These are phyloP conservation scores for Orussus abietinus DNA, from an alignment of 1,140 invertebrate genomes.

Conservation along the genomic window DNA sequence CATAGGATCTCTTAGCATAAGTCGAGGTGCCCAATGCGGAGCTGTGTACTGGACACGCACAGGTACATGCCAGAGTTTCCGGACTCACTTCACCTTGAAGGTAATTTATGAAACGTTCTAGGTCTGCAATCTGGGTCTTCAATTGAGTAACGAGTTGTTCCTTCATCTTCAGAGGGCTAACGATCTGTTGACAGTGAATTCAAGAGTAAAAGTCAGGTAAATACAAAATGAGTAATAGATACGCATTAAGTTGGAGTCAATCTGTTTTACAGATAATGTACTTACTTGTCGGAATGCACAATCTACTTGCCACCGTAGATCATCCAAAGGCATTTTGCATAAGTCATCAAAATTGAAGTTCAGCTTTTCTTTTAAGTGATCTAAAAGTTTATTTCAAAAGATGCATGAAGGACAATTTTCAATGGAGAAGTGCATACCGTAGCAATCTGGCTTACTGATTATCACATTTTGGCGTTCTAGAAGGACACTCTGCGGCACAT, in stretches of 20 bases:
- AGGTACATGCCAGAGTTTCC: constrained; percentile 57
- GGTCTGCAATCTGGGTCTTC: constrained; percentile 93
- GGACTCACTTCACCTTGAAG: constrained; percentile 74
- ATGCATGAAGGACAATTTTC: too few relatives aligned
- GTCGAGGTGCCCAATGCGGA: constrained; percentile 23
- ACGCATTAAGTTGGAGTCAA: too few relatives aligned
- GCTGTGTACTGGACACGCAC: constrained; percentile 62
- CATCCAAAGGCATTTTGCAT: constrained; percentile 68
- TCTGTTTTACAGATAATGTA: constrained; percentile 24
- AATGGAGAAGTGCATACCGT: constrained; percentile 3
- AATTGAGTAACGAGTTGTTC: constrained; percentile 91
- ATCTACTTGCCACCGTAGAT: constrained; percentile 76
- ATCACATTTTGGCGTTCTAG: constrained; percentile 87
- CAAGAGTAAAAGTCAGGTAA: too few relatives aligned
- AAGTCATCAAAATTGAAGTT: constrained; percentile 74
- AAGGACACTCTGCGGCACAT: constrained; percentile 76
- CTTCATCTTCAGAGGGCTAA: constrained; percentile 94
- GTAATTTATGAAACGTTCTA: constrained; percentile 96
- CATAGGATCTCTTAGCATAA: constrained; percentile 38
- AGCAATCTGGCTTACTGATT: constrained; percentile 55
- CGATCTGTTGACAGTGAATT: too few relatives aligned
- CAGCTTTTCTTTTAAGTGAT: constrained; percentile 73
- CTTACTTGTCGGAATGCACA: constrained; percentile 66
- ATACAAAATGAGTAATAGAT: too few relatives aligned
- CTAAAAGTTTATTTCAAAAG: constrained; percentile 43